Base-by-base conservation (phyloP, 2,113 vertebrate species). In the Phasianus colchicus region DNA sequence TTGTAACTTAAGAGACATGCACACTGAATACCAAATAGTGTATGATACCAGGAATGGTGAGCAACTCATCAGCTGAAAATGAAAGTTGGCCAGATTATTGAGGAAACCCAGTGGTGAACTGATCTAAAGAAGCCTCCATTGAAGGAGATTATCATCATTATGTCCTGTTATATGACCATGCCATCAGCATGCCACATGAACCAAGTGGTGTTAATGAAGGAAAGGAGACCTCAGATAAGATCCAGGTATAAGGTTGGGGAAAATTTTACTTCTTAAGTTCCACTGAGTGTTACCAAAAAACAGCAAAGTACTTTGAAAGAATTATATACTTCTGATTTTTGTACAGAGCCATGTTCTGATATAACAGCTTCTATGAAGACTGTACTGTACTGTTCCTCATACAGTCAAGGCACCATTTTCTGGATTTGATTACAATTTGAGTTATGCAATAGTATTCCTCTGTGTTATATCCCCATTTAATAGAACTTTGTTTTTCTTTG, bases 151-250 rank as follows among this genome's bases (percentile, higher is more conserved):
- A 34, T 55, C 36, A 72, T 52, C 36, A 32, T 27, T 8, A 75
- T 65, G 66, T 48, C 63, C 36, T 73, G 40, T 83, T 82, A 36
- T 10, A 89, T 34, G 65, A 74, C 21, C 38, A 34, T 6, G 34
- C 8, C 69, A 83, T 14, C 14, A 83, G 66, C 52, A 75, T 14
- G 32, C 30, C 48, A 82, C 10, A 58, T 13, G 70, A 76, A 32
- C 22, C 75, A 89, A 40, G 12, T 58, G 27, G 34, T 58, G 29
- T 61, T 88, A 60, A 61, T 34, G 42, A 90, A 60, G 5, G 30
- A 82, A 86, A 72, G 0, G 3, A 4, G 73, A 43, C 66, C 7
- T 88, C 83, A 0, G 0, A 20, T 27, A 64, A 66, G 13, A 18
- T 91, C 38, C 6, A 7, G 5, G 7, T 48, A 4, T 15, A 45